Percentiles rank a stretch among this genome's conserved stretches.
Evolutionary conservation across 2,113 vertebrate species (phyloP).

Genomic region (Variabilichromis moorii): DNA sequence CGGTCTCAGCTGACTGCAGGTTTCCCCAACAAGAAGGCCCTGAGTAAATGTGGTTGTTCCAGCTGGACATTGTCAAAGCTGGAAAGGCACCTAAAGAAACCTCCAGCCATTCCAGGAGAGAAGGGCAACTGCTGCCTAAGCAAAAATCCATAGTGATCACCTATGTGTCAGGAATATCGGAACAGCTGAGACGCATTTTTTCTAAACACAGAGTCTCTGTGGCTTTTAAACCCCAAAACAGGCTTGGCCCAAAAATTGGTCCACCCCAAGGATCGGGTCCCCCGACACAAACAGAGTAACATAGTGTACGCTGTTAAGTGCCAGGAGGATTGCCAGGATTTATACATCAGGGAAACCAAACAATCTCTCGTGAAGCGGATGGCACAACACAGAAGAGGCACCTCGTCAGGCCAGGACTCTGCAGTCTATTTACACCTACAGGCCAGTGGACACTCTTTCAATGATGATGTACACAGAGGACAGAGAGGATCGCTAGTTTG

Average conservation of each 20-base stretch:
- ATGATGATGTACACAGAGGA: not conserved
- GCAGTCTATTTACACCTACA: not conserved
- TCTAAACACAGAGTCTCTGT: not conserved
- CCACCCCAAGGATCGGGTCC: not conserved
- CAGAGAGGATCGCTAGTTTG: not conserved
- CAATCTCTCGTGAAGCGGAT: not conserved
- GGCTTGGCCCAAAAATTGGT: not conserved
- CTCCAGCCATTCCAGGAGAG: not conserved
- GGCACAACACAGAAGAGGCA: not conserved
- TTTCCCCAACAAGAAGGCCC: not conserved
- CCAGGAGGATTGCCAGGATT: not conserved
- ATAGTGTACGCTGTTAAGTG: not conserved
- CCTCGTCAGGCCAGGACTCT: not conserved
- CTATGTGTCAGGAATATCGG: not conserved
- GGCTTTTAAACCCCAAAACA: not conserved
- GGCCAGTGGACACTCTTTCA: not conserved
- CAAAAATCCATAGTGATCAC: not conserved
- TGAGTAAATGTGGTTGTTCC: not conserved
- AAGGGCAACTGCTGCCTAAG: not conserved
- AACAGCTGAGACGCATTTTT: not conserved
- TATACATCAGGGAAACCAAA: not conserved
- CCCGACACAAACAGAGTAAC: not conserved
- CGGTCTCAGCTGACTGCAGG: not conserved
- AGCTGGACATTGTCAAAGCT: not conserved
- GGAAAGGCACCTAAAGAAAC: not conserved